Percentiles rank a stretch among this genome's conserved stretches.
phyloP scores from a whole-genome alignment of 2,888 invertebrate species.

The Imbricaverruca yamaguchii region DNA sequence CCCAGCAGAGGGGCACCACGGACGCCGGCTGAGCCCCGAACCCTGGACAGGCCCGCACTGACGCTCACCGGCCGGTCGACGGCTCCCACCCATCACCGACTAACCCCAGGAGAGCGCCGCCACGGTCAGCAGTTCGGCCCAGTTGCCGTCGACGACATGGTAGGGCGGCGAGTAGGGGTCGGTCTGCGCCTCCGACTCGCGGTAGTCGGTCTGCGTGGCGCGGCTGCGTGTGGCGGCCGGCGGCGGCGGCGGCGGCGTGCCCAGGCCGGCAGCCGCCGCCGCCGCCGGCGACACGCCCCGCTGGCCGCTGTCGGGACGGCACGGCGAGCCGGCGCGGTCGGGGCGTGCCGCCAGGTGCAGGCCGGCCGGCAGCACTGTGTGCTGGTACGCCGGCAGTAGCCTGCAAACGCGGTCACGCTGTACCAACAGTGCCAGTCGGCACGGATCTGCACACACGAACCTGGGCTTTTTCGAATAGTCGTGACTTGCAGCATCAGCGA shows the following conservation, averaged over 20 bases:
- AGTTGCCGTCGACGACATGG: constrained; percentile 44
- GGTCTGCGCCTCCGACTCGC: constrained; percentile 70
- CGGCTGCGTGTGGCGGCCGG: constrained; percentile 40
- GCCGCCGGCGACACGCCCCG: neutral
- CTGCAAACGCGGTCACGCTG: neutral
- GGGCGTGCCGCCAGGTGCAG: neutral
- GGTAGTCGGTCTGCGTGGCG: constrained; percentile 59
- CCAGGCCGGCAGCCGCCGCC: constrained; percentile 25
- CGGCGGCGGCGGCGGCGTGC: constrained; percentile 31
- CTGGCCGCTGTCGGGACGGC: no score
- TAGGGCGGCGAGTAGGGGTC: constrained; percentile 65
- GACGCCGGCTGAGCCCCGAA: no score
- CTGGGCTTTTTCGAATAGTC: neutral
- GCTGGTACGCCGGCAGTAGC: constrained; percentile 12
- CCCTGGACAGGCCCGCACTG: no score
- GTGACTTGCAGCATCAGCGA: neutral
- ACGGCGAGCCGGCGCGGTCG: no score
- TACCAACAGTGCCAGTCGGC: neutral
- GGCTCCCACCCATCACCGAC: constrained; percentile 29
- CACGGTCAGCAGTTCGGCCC: constrained; percentile 59
- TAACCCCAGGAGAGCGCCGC: constrained; percentile 55
- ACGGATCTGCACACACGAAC: neutral
- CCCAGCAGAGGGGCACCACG: no score
- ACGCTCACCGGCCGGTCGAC: no score
- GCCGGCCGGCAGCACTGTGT: neutral